Conservation (phyloP, 2,113 vertebrate species). For the Paracanthobrama guichenoti region DNA sequence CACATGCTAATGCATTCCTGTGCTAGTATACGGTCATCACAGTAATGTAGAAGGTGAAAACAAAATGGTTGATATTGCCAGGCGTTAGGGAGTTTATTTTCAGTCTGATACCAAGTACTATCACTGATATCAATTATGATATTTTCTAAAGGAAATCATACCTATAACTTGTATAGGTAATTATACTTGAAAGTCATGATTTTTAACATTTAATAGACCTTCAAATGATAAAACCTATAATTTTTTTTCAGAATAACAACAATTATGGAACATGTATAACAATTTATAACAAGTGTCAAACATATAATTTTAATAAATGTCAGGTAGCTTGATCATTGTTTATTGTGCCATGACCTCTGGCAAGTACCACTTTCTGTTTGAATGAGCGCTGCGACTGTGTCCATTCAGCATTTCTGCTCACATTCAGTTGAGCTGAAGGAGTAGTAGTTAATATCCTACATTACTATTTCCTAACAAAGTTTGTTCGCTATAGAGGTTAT, state of each 20-base stretch:
- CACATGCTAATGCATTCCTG: constrained; percentile 44
- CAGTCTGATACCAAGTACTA: background rate
- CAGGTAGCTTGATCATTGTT: background rate
- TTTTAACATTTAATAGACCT: background rate
- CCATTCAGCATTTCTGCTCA: background rate
- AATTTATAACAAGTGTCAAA: background rate
- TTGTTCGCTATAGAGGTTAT: background rate
- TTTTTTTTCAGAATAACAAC: background rate
- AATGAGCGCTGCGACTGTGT: background rate
- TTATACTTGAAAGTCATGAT: too few species aligned
- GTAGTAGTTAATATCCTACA: background rate
- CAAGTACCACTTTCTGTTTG: background rate
- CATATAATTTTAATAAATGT: background rate
- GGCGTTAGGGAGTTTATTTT: background rate
- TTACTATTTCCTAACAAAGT: background rate
- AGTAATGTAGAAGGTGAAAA: constrained; percentile 15
- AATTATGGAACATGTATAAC: background rate
- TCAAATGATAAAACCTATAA: background rate
- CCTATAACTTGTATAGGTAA: too few species aligned
- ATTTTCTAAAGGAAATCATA: background rate
- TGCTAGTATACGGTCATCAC: constrained; percentile 12
- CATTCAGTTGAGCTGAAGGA: background rate
- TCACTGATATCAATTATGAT: background rate
- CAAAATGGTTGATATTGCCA: background rate
- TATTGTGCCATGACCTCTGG: background rate